These are phyloP conservation scores for Axea sp. DNA, from an alignment of 2,888 invertebrate species.

Conservation along the genomic window DNA sequence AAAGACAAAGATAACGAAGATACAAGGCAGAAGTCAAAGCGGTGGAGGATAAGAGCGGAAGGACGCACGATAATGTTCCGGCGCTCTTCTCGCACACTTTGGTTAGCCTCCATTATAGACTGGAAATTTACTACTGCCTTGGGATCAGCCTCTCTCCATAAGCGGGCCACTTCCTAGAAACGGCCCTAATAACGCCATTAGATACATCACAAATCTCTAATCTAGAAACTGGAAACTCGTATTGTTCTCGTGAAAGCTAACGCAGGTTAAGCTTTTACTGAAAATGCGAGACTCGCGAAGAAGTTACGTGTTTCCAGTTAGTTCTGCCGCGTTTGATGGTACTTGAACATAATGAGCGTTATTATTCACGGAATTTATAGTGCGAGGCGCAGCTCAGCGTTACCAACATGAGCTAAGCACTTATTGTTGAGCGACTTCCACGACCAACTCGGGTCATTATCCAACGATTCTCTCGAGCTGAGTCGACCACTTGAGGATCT, in stretches of 20 bases:
- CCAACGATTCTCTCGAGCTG: constrained; percentile 29
- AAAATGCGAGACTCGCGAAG: constrained; percentile 47
- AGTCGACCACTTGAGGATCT: constrained; percentile 37
- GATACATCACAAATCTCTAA: constrained; percentile 75
- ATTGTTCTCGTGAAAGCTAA: constrained; percentile 45
- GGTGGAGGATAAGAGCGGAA: constrained; percentile 52
- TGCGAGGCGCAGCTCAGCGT: constrained; percentile 17
- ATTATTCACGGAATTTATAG: constrained; percentile 43
- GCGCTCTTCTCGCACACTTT: constrained; percentile 64
- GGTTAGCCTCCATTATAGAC: constrained; percentile 74
- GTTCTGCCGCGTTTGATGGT: constrained; percentile 49
- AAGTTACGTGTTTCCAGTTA: constrained; percentile 54
- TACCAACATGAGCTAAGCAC: constrained; percentile 44
- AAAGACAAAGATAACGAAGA: constrained; percentile 54
- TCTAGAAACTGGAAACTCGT: constrained; percentile 65
- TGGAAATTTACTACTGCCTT: constrained; percentile 73
- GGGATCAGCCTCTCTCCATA: constrained; percentile 73
- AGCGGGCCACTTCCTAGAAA: constrained; percentile 70
- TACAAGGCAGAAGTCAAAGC: constrained; percentile 50
- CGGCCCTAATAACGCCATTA: constrained; percentile 77
- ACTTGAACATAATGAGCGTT: constrained; percentile 48
- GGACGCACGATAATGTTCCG: constrained; percentile 66
- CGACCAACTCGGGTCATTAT: constrained; percentile 28
- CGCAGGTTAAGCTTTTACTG: constrained; percentile 38
- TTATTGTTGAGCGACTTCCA: constrained; percentile 40